These are phyloP conservation scores for Nephrotoma guestfalica DNA, from an alignment of 2,888 invertebrate species.

Conservation along the genomic window DNA sequence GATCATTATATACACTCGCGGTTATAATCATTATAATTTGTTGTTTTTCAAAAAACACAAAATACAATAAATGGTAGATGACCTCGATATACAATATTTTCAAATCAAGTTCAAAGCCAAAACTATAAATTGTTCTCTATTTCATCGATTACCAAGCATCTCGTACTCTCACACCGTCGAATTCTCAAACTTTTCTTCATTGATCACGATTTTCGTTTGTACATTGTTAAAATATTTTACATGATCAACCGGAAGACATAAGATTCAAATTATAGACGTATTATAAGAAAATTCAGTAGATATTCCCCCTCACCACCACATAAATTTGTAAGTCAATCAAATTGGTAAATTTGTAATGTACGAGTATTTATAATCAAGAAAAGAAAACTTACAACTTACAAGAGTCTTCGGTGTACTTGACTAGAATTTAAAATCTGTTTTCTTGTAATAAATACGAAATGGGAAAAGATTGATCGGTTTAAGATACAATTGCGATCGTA, in stretches of 20 bases:
- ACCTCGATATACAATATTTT: neutral
- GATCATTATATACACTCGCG: neutral
- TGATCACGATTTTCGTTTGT: neutral
- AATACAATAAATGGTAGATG: neutral
- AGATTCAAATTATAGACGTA: neutral
- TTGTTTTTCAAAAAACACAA: neutral
- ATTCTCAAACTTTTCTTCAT: neutral
- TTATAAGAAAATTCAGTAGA: neutral
- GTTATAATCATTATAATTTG: neutral
- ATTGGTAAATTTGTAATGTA: neutral
- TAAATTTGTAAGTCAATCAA: neutral
- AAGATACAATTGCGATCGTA: neutral
- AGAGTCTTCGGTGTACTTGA: neutral
- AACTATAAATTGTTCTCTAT: neutral
- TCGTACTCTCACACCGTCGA: neutral
- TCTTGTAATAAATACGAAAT: neutral
- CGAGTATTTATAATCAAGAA: neutral
- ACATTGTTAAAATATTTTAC: neutral
- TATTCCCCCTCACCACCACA: neutral
- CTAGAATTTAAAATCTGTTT: neutral
- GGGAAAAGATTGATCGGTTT: neutral
- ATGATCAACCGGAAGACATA: neutral
- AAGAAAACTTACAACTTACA: neutral
- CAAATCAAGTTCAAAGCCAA: neutral
- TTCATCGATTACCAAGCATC: neutral